These are phyloP conservation scores for Polyommatus icarus DNA, from an alignment of 2,888 invertebrate species.

Conservation along the genomic window DNA sequence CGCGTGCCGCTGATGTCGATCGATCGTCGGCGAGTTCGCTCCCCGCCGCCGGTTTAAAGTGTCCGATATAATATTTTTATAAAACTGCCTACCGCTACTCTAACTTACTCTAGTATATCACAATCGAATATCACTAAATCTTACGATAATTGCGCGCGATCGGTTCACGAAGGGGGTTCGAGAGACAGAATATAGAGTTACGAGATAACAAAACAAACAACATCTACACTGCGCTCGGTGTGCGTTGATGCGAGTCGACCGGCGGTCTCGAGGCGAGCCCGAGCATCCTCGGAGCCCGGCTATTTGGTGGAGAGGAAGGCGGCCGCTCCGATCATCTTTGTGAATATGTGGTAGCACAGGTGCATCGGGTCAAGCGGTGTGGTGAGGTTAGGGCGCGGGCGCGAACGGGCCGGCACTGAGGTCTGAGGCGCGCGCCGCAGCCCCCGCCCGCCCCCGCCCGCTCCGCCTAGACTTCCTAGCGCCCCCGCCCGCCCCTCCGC, in stretches of 20 bases:
- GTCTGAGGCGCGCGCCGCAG: conserved; percentile 67
- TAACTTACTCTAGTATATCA: conserved; percentile 20
- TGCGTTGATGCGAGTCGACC: background rate
- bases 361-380: conserved; percentile 57
- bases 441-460: conserved; percentile 52
- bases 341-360: conserved; percentile 53
- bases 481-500: conserved; percentile 36
- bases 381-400: conserved; percentile 76
- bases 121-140: conserved; percentile 25
- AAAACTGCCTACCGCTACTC: conserved; percentile 6
- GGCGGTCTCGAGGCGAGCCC: conserved; percentile 17
- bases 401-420: conserved; percentile 76
- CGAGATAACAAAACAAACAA: conserved; percentile 11
- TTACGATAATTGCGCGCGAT: conserved; percentile 21
- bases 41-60: conserved; percentile 55
- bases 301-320: conserved; percentile 29
- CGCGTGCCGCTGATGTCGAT: conserved; percentile 71
- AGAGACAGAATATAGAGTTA: conserved; percentile 12
- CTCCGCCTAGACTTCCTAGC: conserved; percentile 55
- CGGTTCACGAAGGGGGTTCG: background rate
- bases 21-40: conserved; percentile 71
- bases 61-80: conserved; percentile 23
- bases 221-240: conserved; percentile 3
- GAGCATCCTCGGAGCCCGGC: conserved; percentile 20
- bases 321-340: conserved; percentile 37